Conservation (phyloP, 2,888 invertebrate genomes). For the Alentia gelatinosa region DNA sequence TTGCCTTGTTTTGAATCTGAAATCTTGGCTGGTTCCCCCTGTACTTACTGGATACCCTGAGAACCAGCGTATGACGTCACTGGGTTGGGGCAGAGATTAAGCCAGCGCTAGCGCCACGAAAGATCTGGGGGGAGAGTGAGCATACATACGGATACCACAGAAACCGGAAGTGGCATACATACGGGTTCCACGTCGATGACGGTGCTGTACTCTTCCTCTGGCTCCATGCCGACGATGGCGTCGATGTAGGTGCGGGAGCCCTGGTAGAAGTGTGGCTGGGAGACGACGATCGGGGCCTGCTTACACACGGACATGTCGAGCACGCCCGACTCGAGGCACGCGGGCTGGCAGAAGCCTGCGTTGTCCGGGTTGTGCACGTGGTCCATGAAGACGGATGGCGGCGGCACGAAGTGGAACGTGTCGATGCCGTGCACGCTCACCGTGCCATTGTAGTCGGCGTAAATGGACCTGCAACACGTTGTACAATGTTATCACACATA, state of each 20-base stretch:
- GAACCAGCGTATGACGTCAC: no score
- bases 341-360: slow-evolving; percentile 68
- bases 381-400: slow-evolving; percentile 64
- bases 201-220: slow-evolving; percentile 86
- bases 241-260: slow-evolving; percentile 86
- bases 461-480: slow-evolving; percentile 65
- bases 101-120: no score
- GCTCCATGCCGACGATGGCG: slow-evolving; percentile 86
- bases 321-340: slow-evolving; percentile 71
- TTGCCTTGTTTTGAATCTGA: background rate
- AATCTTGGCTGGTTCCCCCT: no score
- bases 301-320: slow-evolving; percentile 62
- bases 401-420: slow-evolving; percentile 64
- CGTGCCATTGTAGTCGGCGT: slow-evolving; percentile 58
- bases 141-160: no score
- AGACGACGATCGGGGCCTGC: slow-evolving; percentile 91
- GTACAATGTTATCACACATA: no score
- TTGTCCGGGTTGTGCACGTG: slow-evolving; percentile 67
- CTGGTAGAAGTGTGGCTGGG: slow-evolving; percentile 90
- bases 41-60: no score
- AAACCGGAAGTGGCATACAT: slow-evolving; percentile 64
- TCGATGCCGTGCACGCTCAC: slow-evolving; percentile 58
- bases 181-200: slow-evolving; percentile 89
- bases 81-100: no score
- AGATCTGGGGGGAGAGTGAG: no score